These are phyloP conservation scores for Limonius californicus DNA, from an alignment of 1,140 invertebrate genomes.

Conservation along the genomic window DNA sequence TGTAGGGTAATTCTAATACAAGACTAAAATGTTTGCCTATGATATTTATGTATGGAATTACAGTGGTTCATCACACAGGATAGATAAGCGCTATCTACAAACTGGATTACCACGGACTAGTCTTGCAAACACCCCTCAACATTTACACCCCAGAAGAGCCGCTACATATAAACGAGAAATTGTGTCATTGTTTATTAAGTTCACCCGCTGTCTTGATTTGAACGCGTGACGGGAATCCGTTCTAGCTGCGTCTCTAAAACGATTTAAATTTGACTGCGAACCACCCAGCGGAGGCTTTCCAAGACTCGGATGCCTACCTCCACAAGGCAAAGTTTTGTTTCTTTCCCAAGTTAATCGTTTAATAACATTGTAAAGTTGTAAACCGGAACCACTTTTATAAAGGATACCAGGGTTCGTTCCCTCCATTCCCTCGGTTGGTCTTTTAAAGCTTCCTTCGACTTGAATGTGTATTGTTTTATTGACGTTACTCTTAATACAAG, in stretches of 20 bases:
- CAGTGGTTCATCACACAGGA: neutral
- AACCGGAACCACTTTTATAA: neutral
- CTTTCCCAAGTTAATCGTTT: conserved; percentile 1
- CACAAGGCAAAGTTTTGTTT: conserved; percentile 2
- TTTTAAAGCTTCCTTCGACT: too few species aligned
- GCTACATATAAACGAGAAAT: conserved; percentile 12
- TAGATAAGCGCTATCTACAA: conserved; percentile 7
- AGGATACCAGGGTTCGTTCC: too few species aligned
- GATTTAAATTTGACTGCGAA: conserved; percentile 2
- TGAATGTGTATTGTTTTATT: too few species aligned
- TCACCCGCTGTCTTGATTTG: conserved; percentile 5
- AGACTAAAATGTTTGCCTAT: too few species aligned
- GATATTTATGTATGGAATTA: conserved; percentile 3
- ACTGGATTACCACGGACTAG: neutral
- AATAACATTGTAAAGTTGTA: conserved; percentile 5
- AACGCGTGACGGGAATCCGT: conserved; percentile 6
- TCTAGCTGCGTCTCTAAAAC: neutral
- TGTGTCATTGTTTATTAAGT: conserved; percentile 15
- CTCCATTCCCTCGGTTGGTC: too few species aligned
- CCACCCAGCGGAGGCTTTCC: too few species aligned
- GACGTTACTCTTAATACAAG: too few species aligned
- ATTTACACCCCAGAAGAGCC: conserved; percentile 5
- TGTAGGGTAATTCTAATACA: too few species aligned
- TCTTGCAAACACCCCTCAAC: neutral
- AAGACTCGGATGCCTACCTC: neutral